Conservation (phyloP, 2,113 vertebrate genomes). For the Arenaria interpres region DNA sequence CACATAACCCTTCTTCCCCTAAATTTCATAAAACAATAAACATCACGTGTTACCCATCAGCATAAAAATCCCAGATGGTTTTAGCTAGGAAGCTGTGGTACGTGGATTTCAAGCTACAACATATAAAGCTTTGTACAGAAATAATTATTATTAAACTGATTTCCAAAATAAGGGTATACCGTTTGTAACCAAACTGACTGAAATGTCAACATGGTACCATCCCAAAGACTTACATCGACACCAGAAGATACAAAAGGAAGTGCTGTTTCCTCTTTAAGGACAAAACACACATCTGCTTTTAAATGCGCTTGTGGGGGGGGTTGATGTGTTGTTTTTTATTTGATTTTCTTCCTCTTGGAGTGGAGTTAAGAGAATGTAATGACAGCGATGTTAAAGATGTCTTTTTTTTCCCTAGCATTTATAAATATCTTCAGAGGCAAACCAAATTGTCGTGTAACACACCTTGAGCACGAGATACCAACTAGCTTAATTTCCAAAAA, state of each 20-base stretch:
- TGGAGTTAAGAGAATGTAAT: not conserved
- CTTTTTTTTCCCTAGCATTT: not conserved
- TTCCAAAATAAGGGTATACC: not conserved
- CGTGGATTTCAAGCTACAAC: slow-evolving; percentile 23
- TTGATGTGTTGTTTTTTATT: not conserved
- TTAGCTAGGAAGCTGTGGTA: slow-evolving; percentile 13
- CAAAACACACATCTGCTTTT: too few relatives aligned
- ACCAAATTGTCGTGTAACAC: not conserved
- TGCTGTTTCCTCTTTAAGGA: too few relatives aligned
- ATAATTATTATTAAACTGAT: not conserved
- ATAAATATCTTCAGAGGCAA: not conserved
- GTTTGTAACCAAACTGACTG: not conserved
- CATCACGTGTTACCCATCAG: slow-evolving; percentile 26
- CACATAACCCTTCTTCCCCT: slow-evolving; percentile 7
- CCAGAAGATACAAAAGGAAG: not conserved
- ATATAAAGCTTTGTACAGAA: slow-evolving; percentile 12
- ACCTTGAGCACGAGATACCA: not conserved
- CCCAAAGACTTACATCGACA: not conserved
- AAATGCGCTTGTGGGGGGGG: too few relatives aligned
- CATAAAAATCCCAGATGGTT: slow-evolving; percentile 56
- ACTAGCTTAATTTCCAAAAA: not conserved
- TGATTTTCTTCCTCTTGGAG: not conserved
- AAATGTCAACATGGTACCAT: not conserved
- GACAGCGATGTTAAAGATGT: not conserved
- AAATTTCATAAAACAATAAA: slow-evolving; percentile 65